Conservation (phyloP, 1,140 invertebrate species). For the Caenorhabditis latens region DNA sequence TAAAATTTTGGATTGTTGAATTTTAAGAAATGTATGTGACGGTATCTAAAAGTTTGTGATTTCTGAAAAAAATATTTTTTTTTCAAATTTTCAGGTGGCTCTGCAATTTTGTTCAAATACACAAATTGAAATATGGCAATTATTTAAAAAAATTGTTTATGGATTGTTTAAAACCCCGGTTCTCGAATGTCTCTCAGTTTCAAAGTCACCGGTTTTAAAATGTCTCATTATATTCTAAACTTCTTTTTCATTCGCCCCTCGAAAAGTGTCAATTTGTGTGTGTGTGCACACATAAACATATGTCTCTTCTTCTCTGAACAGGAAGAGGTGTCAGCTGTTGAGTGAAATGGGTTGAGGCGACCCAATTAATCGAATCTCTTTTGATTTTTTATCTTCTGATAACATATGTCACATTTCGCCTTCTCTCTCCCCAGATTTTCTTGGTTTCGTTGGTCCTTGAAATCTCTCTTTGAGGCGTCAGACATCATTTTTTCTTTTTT, state of each 20-base stretch:
- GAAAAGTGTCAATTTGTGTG: neutral
- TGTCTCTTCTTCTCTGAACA: neutral
- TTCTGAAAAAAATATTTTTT: too few species aligned
- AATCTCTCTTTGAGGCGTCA: neutral
- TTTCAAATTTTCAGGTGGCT: too few species aligned
- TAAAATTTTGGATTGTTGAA: too few species aligned
- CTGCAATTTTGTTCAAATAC: too few species aligned
- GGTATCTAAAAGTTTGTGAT: too few species aligned
- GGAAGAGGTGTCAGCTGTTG: neutral
- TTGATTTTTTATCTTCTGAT: conserved; percentile 48
- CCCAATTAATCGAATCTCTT: neutral
- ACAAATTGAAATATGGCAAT: too few species aligned
- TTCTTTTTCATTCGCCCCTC: neutral
- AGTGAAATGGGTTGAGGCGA: neutral
- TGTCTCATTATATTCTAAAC: neutral
- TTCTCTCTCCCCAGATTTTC: neutral
- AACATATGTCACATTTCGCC: conserved; percentile 39
- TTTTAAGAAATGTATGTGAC: too few species aligned
- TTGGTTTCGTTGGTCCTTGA: neutral
- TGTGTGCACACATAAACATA: too few species aligned
- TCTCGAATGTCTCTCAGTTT: too few species aligned
- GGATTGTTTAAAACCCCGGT: too few species aligned
- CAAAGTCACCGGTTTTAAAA: neutral
- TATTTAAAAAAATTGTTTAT: too few species aligned
- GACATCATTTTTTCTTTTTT: neutral